phyloP scores from a whole-genome alignment of 2,113 vertebrate species.

The Sterna hirundo region DNA sequence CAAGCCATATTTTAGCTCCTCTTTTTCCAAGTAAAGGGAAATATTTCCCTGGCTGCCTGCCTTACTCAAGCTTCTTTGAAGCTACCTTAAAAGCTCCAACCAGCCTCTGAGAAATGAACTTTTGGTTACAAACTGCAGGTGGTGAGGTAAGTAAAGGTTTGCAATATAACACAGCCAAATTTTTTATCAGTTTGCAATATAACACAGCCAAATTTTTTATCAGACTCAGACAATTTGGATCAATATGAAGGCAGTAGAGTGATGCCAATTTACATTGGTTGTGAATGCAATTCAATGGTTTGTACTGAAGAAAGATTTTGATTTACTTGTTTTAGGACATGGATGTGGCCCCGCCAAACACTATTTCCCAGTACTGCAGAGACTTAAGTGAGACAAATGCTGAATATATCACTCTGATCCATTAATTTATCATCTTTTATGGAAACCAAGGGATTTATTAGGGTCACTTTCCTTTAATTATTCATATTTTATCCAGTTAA shows the following conservation, averaged over 20 bases:
- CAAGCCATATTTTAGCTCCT: not conserved
- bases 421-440: not conserved
- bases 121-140: not conserved
- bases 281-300: not conserved
- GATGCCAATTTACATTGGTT: not conserved
- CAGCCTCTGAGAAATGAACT: not conserved
- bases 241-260: not conserved
- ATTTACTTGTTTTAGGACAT: not conserved
- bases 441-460: not conserved
- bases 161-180: not conserved
- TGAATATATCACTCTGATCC: not conserved
- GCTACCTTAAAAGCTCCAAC: not conserved
- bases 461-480: not conserved
- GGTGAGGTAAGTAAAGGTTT: not conserved
- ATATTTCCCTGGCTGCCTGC: not conserved
- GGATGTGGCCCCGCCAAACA: rapidly evolving
- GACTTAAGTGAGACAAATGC: not conserved
- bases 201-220: not conserved
- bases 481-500: constrained; percentile 9
- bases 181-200: not conserved
- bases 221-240: not conserved
- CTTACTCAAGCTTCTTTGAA: not conserved
- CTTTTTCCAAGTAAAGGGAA: not conserved
- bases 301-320: not conserved
- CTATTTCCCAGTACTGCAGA: not conserved